These are phyloP conservation scores for Pyrocephalus nanus DNA, from an alignment of 2,797 vertebrate species.

Conservation along the genomic window DNA sequence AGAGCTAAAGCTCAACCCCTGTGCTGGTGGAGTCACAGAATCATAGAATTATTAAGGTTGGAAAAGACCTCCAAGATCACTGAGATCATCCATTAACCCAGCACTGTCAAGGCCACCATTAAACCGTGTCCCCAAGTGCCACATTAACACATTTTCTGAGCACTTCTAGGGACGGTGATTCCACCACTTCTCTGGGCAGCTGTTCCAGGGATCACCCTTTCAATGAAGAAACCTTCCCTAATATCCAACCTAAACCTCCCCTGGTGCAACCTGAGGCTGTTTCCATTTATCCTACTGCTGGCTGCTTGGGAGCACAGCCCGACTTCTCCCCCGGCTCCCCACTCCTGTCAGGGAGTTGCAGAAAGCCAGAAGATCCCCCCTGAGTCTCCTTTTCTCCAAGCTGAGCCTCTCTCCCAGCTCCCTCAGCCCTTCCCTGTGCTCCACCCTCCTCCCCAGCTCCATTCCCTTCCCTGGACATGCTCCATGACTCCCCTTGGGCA, in stretches of 20 bases:
- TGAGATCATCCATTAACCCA: neutral
- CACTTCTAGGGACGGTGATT: neutral
- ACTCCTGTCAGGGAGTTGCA: neutral
- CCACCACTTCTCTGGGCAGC: neutral
- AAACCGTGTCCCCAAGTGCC: neutral
- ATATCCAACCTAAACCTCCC: neutral
- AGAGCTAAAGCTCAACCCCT: neutral
- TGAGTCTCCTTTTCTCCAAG: neutral
- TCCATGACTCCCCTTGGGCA: neutral
- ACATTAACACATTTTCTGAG: neutral
- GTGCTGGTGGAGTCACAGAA: neutral
- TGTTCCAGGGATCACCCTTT: neutral
- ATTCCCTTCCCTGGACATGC: neutral
- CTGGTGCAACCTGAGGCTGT: neutral
- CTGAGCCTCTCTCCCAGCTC: neutral
- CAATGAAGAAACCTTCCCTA: neutral
- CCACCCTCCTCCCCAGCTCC: neutral
- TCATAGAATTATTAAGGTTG: neutral
- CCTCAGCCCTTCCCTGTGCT: accelerated
- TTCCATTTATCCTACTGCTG: neutral
- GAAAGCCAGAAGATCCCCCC: neutral
- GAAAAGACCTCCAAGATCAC: neutral
- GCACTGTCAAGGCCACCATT: neutral
- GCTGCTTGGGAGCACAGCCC: neutral
- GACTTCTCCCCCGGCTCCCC: accelerated